These are phyloP conservation scores for Caenorhabditis doughertyi DNA, from an alignment of 2,888 invertebrate species.

Conservation along the genomic window DNA sequence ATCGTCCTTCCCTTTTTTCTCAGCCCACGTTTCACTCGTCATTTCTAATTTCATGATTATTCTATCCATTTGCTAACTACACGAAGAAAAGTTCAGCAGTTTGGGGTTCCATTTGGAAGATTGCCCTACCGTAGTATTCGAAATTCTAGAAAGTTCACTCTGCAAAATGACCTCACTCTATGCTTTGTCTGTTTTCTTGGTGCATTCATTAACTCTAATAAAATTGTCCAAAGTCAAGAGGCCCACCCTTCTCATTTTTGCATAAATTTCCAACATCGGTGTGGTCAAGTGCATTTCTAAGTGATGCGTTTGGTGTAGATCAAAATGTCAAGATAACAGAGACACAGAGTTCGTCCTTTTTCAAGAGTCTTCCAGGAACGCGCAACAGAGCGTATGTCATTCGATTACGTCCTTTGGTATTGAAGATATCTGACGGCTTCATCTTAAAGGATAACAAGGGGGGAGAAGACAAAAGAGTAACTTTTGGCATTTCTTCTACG, in stretches of 20 bases:
- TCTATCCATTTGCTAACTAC: too few relatives aligned
- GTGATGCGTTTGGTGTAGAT: conserved; percentile 41
- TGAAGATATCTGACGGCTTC: conserved; percentile 48
- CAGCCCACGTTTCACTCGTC: too few relatives aligned
- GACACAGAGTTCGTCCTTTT: conserved; percentile 23
- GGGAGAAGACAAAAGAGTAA: conserved; percentile 43
- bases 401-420: conserved; percentile 38
- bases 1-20: neutral
- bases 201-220: too few relatives aligned
- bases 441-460: conserved; percentile 28
- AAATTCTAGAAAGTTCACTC: too few relatives aligned
- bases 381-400: conserved; percentile 55
- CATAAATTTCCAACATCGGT: conserved; percentile 34
- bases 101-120: too few relatives aligned
- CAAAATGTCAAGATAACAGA: conserved; percentile 38
- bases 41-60: too few relatives aligned
- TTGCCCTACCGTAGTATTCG: too few relatives aligned
- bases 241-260: neutral
- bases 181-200: too few relatives aligned
- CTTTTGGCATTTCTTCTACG: conserved; percentile 31
- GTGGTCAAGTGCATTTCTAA: conserved; percentile 56
- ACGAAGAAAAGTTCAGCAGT: too few relatives aligned
- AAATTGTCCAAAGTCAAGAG: too few relatives aligned
- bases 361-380: conserved; percentile 23
- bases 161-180: too few relatives aligned